Evolutionary conservation across 1,140 invertebrate genomes (phyloP).

Genomic region (Zaprionus kolodkinae): DNA sequence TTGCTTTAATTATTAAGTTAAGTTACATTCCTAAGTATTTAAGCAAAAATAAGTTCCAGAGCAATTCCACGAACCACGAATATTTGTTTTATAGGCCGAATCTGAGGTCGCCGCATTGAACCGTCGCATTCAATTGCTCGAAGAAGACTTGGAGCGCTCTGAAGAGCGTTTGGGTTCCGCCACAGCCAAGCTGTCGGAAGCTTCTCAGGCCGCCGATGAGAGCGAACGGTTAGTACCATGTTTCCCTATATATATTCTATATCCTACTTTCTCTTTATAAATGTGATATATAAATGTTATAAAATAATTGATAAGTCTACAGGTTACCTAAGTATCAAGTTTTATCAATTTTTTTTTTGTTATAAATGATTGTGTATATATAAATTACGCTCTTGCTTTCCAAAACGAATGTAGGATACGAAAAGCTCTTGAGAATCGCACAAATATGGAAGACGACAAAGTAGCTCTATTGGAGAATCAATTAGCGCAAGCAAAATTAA

Average conservation of each 20-base stretch:
- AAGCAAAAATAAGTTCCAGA: constrained; percentile 41
- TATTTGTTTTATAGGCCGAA: constrained; percentile 92
- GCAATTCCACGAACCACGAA: constrained; percentile 55
- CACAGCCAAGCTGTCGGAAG: constrained; percentile 98
- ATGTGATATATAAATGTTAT: constrained; percentile 27
- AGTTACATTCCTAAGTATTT: constrained; percentile 6
- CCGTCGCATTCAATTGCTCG: constrained; percentile 98
- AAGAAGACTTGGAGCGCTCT: constrained; percentile 99
- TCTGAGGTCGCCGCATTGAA: constrained; percentile 99
- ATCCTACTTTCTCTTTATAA: constrained; percentile 22
- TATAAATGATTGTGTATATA: constrained; percentile 31
- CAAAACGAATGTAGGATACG: constrained; percentile 91
- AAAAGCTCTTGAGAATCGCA: constrained; percentile 99
- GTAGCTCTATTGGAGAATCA: constrained; percentile 97
- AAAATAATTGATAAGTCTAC: constrained; percentile 60
- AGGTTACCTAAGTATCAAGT: constrained; percentile 70
- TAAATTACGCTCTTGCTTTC: constrained; percentile 39
- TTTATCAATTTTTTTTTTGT: constrained; percentile 18
- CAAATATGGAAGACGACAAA: constrained; percentile 99
- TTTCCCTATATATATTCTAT: constrained; percentile 37
- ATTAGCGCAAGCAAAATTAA: constrained; percentile 97
- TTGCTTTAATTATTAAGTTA: constrained; percentile 44
- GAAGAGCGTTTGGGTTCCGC: constrained; percentile 98
- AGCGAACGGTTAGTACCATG: constrained; percentile 96
- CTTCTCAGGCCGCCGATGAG: constrained; percentile 99